Percentiles rank a stretch among this genome's conserved stretches.
These are phyloP conservation scores for Deilephila elpenor DNA, from an alignment of 2,888 invertebrate genomes.

Conservation along the genomic window DNA sequence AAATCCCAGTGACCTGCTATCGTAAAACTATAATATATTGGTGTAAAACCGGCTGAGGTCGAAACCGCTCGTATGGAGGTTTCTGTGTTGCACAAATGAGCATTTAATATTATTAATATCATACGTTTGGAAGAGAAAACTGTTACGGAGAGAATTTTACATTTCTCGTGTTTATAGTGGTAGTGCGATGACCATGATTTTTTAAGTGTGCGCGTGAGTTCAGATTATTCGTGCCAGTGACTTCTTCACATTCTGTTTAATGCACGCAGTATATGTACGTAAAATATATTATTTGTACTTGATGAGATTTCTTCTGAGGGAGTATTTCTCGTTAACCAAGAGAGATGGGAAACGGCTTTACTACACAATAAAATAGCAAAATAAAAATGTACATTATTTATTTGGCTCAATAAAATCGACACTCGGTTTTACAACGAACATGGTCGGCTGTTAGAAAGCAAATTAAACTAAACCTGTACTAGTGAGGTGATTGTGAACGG, in stretches of 20 bases:
- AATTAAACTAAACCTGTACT: conserved; percentile 27
- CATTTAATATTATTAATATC: conserved; percentile 30
- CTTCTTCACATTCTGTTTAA: background rate
- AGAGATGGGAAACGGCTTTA: too few relatives aligned
- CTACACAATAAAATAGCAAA: too few relatives aligned
- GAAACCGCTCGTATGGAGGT: conserved; percentile 56
- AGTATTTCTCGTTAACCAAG: too few relatives aligned
- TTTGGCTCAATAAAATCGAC: background rate
- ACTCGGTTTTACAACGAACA: background rate
- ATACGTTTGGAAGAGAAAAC: conserved; percentile 25
- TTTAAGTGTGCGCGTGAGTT: background rate
- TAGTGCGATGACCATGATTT: background rate
- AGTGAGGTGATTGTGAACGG: conserved; percentile 50
- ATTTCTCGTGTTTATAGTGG: conserved; percentile 5
- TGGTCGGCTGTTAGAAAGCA: conserved; percentile 16
- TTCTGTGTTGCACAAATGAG: conserved; percentile 49
- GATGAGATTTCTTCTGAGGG: too few relatives aligned
- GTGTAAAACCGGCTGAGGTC: conserved; percentile 61
- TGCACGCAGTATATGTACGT: too few relatives aligned
- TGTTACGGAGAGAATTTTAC: background rate
- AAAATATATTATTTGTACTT: too few relatives aligned
- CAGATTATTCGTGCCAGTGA: conserved; percentile 1
- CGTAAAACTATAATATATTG: conserved; percentile 47
- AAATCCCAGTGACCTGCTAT: conserved; percentile 64
- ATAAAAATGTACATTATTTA: background rate